Base-by-base conservation (phyloP, 1,140 invertebrate species). In the Pogonomyrmex californicus region DNA sequence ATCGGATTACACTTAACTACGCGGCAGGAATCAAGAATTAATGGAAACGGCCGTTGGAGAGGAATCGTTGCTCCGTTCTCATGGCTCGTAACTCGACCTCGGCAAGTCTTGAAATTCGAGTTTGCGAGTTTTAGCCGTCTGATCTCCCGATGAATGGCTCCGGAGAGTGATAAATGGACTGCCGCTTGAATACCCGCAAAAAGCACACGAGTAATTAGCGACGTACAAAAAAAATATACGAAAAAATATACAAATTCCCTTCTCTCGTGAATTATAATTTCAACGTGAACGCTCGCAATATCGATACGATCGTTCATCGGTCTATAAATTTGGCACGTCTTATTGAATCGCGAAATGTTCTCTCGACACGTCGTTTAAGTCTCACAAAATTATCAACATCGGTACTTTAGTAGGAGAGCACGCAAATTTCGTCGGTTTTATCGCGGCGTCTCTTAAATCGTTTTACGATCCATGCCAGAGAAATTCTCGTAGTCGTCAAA, bases 1-100 rank as follows among this genome's bases (percentile, higher is more conserved):
- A 89, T 89, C 66, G 87, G 51, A 89, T 89, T 70, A 68, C 60
- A 23, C 54, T 79, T 75, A 68, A 86, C 86, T 86, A 70, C 75
- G 58, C 66, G 6, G 60, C 30, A 51, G 63, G 54, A 89, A 89
- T 89, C 38, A 75, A 75, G 56, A 60, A 71, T 62, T 89, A 88
- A 89, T 60, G 66, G 62, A 7, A 38, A 36, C 30, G 12, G 49
- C 10, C 36, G 41, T 76, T 41, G 14, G 62, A 54, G 47, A 68
- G 23, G 49, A 62, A n/a, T 7, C 47, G 23, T 68, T 75, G 58
- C 58, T 33, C 30, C 38, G 71, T 47, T 70, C 30, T 56, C 49
- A 1, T 30, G 7, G 23, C 12, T 17, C 70, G 71, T 71, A 58
- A 73, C 60, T 83, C 79, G 86, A 88, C 6, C 68, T 60, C 36